These are phyloP conservation scores for Halcyon chelicuti DNA, from an alignment of 2,797 vertebrate genomes.

Conservation along the genomic window DNA sequence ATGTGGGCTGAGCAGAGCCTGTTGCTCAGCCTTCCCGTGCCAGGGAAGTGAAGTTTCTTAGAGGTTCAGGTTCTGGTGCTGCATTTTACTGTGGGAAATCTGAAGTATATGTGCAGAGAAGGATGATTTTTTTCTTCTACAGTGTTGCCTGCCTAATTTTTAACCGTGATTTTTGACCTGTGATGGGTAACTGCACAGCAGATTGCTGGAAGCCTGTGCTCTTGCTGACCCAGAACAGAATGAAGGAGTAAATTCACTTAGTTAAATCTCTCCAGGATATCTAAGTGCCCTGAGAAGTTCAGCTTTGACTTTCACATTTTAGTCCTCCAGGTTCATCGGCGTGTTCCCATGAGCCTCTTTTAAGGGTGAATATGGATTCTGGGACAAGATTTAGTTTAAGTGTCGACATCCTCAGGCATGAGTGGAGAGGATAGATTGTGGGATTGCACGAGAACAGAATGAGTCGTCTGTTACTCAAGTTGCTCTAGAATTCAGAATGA, in stretches of 20 bases:
- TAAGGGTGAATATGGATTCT: background rate
- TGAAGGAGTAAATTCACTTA: background rate
- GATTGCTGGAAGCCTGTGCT: background rate
- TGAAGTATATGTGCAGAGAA: background rate
- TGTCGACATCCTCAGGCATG: background rate
- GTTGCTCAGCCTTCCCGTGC: background rate
- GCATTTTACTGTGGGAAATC: background rate
- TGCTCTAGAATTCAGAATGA: background rate
- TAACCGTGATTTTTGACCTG: background rate
- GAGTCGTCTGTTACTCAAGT: background rate
- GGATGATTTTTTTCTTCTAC: background rate
- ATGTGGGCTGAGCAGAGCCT: background rate
- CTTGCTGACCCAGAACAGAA: background rate
- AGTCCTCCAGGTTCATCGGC: accelerated
- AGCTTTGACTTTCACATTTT: background rate
- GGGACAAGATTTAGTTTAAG: background rate
- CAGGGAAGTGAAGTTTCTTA: background rate
- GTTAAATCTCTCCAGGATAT: background rate
- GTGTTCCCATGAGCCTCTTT: background rate
- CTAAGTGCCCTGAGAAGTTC: background rate
- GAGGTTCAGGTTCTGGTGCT: background rate
- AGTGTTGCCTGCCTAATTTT: background rate
- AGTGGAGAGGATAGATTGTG: background rate
- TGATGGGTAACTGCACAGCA: background rate
- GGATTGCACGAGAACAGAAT: background rate